Percentiles rank a stretch among this genome's conserved stretches.
Conservation (phyloP, 2,888 invertebrate genomes). For the Ecliptopera silaceata region DNA sequence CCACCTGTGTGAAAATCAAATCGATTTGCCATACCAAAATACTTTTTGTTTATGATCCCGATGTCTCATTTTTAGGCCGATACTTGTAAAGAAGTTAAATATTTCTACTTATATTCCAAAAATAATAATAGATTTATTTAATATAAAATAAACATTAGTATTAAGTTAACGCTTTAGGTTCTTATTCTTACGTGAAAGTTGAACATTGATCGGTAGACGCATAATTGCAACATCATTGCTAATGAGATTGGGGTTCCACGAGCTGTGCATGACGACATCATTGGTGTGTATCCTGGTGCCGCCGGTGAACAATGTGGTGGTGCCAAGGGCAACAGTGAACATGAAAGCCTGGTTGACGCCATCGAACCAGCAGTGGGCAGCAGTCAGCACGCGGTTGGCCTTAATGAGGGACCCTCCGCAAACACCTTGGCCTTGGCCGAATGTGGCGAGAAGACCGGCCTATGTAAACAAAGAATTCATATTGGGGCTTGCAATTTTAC, state of each 20-base stretch:
- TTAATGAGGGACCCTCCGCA: conserved; percentile 57
- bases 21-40: too few relatives aligned
- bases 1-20: too few relatives aligned
- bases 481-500: too few relatives aligned
- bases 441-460: conserved; percentile 45
- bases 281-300: conserved; percentile 48
- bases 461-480: too few relatives aligned
- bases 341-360: conserved; percentile 50
- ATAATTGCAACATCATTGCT: conserved; percentile 59
- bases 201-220: conserved; percentile 29
- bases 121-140: too few relatives aligned
- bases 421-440: conserved; percentile 36
- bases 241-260: conserved; percentile 46
- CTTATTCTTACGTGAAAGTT: conserved; percentile 37
- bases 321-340: conserved; percentile 57
- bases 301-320: conserved; percentile 50
- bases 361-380: conserved; percentile 61
- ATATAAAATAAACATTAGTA: too few relatives aligned
- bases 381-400: conserved; percentile 42
- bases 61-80: too few relatives aligned
- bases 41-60: too few relatives aligned
- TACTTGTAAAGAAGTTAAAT: too few relatives aligned
- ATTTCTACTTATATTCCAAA: too few relatives aligned
- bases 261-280: conserved; percentile 47
- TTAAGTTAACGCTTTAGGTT: not conserved